These are phyloP conservation scores for Sarcophaga peregrina DNA, from an alignment of 1,140 invertebrate species.

Conservation along the genomic window DNA sequence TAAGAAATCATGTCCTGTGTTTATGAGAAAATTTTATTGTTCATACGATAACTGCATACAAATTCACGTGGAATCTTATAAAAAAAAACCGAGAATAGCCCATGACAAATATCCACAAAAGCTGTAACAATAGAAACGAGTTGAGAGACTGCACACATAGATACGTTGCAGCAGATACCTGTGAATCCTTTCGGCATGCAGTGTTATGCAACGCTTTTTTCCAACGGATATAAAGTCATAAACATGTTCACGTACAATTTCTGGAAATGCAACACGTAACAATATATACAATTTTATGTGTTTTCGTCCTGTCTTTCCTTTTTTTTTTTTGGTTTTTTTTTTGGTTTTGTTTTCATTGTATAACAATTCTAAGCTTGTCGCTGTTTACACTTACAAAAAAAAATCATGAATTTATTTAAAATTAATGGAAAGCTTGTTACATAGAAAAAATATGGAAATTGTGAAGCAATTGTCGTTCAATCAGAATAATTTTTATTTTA, in stretches of 20 bases:
- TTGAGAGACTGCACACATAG: too few species aligned
- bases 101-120: not conserved
- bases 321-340: not conserved
- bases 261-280: conserved; percentile 33
- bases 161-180: not conserved
- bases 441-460: too few species aligned
- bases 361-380: not conserved
- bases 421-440: too few species aligned
- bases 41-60: not conserved
- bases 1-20: conserved; percentile 10
- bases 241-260: conserved; percentile 29
- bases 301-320: not conserved
- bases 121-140: too few species aligned
- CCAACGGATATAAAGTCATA: conserved; percentile 4
- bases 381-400: not conserved
- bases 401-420: too few species aligned
- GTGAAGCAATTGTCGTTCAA: too few species aligned
- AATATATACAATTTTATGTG: not conserved
- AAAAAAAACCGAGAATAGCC: not conserved
- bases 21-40: conserved; percentile 15
- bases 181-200: not conserved
- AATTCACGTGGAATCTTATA: not conserved
- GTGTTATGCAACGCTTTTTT: not conserved
- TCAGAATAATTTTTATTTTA: too few species aligned
- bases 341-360: not conserved